Conservation (phyloP, 2,888 invertebrate species). For the Anthrax anthrax region DNA sequence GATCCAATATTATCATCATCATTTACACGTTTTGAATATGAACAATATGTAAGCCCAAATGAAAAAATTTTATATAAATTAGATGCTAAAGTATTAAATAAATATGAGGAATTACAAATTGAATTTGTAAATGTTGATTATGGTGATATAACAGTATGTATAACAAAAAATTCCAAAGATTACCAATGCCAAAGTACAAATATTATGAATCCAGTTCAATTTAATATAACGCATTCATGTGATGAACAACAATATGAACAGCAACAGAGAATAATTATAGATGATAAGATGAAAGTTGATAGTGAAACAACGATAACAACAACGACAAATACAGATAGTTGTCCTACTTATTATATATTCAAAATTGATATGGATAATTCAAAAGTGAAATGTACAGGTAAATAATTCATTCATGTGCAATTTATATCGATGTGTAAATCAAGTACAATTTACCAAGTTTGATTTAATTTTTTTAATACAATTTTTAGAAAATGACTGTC, state of each 20-base stretch:
- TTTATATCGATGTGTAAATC: too few species aligned
- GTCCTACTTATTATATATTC: constrained; percentile 40
- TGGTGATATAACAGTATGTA: constrained; percentile 43
- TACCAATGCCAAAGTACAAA: constrained; percentile 37
- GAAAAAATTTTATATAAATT: constrained; percentile 39
- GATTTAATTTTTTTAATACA: background rate
- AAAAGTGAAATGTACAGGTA: constrained; percentile 45
- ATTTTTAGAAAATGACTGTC: constrained; percentile 48
- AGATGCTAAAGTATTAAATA: constrained; percentile 36
- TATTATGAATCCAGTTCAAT: constrained; percentile 34
- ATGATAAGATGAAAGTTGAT: too few species aligned
- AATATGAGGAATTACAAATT: constrained; percentile 17
- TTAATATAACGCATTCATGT: constrained; percentile 39
- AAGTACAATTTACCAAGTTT: background rate
- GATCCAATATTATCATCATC: background rate
- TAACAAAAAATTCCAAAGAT: constrained; percentile 34
- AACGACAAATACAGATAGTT: constrained; percentile 26
- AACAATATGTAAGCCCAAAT: constrained; percentile 44
- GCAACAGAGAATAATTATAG: too few species aligned
- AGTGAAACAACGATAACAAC: too few species aligned
- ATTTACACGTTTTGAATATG: constrained; percentile 32
- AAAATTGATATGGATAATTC: constrained; percentile 37
- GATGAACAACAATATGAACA: constrained; percentile 15
- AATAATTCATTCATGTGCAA: constrained; percentile 1
- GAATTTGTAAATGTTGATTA: constrained; percentile 41